phyloP scores from a whole-genome alignment of 2,888 invertebrate genomes.

The Tribolium freemani region DNA sequence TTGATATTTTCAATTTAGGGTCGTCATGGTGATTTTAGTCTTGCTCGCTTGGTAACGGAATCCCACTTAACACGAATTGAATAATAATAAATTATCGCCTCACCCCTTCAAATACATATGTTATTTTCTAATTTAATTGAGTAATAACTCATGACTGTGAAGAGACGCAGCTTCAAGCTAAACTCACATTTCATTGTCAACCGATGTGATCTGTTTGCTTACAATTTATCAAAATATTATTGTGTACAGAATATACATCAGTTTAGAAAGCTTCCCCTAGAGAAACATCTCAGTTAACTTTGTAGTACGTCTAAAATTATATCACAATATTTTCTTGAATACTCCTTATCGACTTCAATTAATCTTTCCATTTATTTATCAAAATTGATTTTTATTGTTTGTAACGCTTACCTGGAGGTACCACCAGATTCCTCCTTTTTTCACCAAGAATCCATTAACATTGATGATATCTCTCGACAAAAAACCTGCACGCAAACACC shows the following conservation, averaged over 20 bases:
- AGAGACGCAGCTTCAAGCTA: constrained; percentile 43
- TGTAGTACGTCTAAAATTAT: constrained; percentile 48
- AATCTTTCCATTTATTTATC: constrained; percentile 51
- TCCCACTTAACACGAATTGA: neutral
- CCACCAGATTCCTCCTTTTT: constrained; percentile 3
- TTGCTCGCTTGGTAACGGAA: neutral
- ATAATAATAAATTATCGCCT: constrained; percentile 27
- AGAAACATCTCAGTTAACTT: constrained; percentile 50
- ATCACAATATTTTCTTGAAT: constrained; percentile 50
- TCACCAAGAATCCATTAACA: constrained; percentile 20
- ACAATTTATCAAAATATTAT: constrained; percentile 63
- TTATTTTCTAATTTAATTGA: constrained; percentile 47
- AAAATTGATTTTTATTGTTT: constrained; percentile 49
- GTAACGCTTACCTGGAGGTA: constrained; percentile 19
- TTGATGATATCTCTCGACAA: constrained; percentile 13
- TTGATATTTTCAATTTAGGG: constrained; percentile 6
- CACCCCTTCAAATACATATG: constrained; percentile 5
- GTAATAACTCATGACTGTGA: constrained; percentile 42
- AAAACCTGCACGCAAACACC: constrained; percentile 17
- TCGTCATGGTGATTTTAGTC: neutral
- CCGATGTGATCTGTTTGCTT: constrained; percentile 58
- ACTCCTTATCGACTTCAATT: constrained; percentile 50
- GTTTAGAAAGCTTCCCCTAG: constrained; percentile 38
- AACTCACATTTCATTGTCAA: constrained; percentile 58
- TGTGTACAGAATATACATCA: constrained; percentile 55